Base-by-base conservation (phyloP, 2,113 vertebrate genomes). In the Spea multiplicata region DNA sequence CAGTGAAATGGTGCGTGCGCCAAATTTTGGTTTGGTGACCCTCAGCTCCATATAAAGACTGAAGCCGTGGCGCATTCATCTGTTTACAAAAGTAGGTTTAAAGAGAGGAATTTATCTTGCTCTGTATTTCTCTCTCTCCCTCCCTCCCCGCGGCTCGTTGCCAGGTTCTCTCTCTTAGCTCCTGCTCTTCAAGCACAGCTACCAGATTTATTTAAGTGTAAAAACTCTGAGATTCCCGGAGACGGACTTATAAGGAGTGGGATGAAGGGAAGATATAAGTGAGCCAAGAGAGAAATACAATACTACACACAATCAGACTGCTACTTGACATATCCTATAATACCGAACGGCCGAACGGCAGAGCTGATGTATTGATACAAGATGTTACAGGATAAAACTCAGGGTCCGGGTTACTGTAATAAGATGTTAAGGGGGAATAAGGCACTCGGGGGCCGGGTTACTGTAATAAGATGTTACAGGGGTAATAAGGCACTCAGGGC, bases 201-300 rank as follows among this genome's bases (percentile, higher is more conserved):
- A 80, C 77, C 66, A 75, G 79, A 81, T 80, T 80, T 80, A 80
- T 80, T 80, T 71, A 72, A 79, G 48, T 72, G 57, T 80, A 55
- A 73, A 72, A 80, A 73, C 49, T 53, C 70, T 45, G 77, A 66
- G 49, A 80, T 73, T 80, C 77, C 77, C 77, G 44, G 77, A 80
- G 77, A 73, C 50, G 62, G 77, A 80, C 77, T 73, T 80, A 80
- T 80, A 80, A 80, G 77, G 77, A 73, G 62, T 5, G 70, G 44
- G 49, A 50, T 44, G 70, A 57, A 61, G 65, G 50, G 71, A 66
- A 57, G 70, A 16, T 44, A 57, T 49, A 14, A 47, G n/a, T n/a
- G 71, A 48, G 77, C 77, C 77, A 80, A 64, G 13, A 16, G n/a
- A 47, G 12, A 12, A 7, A 45, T 12, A 53, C 14, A 7, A 45